A percentile compares a stretch with the other conserved stretches of the same genome.
These are phyloP conservation scores for Pseudomugil gertrudae DNA, from an alignment of 2,797 vertebrate genomes.

Conservation along the genomic window DNA sequence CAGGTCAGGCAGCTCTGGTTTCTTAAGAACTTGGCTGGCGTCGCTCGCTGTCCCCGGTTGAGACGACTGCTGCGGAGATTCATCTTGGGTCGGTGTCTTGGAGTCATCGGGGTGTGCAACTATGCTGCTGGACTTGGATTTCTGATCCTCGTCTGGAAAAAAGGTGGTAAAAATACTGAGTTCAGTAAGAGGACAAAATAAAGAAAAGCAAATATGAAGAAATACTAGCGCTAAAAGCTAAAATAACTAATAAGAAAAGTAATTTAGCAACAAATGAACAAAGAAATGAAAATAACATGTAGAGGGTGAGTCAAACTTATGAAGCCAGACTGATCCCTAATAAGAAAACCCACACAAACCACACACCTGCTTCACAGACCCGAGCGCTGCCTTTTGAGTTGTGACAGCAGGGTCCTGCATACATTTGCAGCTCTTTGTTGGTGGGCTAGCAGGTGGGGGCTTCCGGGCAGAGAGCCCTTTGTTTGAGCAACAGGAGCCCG, in stretches of 20 bases:
- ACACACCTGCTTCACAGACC: slow-evolving; percentile 22
- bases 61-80: slow-evolving; percentile 29
- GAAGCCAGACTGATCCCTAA: slow-evolving; percentile 9
- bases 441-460: slow-evolving; percentile 53
- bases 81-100: slow-evolving; percentile 25
- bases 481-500: slow-evolving; percentile 47
- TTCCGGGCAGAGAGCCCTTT: slow-evolving; percentile 53
- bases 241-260: background rate
- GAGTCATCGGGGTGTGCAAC: slow-evolving; percentile 23
- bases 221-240: background rate
- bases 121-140: slow-evolving; percentile 42
- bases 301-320: background rate
- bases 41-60: slow-evolving; percentile 74
- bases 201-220: background rate
- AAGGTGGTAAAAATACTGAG: background rate
- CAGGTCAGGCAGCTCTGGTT: slow-evolving; percentile 84
- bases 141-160: slow-evolving; percentile 56
- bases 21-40: slow-evolving; percentile 73
- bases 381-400: slow-evolving; percentile 22
- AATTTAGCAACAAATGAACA: background rate
- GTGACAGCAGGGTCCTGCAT: background rate
- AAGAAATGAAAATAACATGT: background rate
- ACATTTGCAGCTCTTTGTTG: slow-evolving; percentile 53
- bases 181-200: background rate
- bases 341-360: slow-evolving; percentile 27